These are phyloP conservation scores for Augochlora pura DNA, from an alignment of 1,140 invertebrate genomes.

Conservation along the genomic window DNA sequence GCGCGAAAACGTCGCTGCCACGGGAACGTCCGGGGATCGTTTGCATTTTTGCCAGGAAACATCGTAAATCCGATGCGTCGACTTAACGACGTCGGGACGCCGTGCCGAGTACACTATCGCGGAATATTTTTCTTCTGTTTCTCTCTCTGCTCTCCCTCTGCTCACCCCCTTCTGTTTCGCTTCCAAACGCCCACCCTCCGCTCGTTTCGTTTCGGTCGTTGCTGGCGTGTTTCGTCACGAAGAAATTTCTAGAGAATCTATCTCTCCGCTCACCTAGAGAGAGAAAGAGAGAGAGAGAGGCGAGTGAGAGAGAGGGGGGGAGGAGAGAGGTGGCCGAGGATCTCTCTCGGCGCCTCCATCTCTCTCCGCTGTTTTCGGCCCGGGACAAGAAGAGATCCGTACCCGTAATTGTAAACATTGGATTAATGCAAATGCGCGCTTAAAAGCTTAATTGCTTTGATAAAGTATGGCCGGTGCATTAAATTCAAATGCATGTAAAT, in stretches of 20 bases:
- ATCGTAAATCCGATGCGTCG: constrained; percentile 34
- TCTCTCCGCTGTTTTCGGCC: not conserved
- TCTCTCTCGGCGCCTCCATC: not conserved
- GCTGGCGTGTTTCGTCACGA: not conserved
- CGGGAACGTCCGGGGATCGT: constrained; percentile 15
- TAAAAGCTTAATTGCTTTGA: constrained; percentile 82
- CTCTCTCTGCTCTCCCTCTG: not conserved
- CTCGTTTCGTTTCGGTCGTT: not conserved
- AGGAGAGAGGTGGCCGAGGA: no score
- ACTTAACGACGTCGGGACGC: constrained; percentile 43
- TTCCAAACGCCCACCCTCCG: not conserved
- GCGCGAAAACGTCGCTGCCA: not conserved
- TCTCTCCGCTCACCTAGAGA: constrained; percentile 30
- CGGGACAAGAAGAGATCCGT: constrained; percentile 51
- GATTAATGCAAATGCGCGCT: constrained; percentile 81
- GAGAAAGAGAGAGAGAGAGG: constrained; percentile 8
- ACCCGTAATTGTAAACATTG: constrained; percentile 81
- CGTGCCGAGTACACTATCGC: constrained; percentile 37
- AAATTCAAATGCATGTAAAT: constrained; percentile 82
- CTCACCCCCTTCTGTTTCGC: not conserved
- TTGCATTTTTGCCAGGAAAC: constrained; percentile 43
- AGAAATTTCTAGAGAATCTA: constrained; percentile 30
- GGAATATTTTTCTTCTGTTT: constrained; percentile 33
- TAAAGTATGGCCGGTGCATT: constrained; percentile 79
- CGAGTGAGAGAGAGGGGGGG: not conserved